A percentile compares a stretch with the other conserved stretches of the same genome.
These are phyloP conservation scores for Alaudala cheleensis DNA, from an alignment of 2,113 vertebrate genomes.

Conservation along the genomic window DNA sequence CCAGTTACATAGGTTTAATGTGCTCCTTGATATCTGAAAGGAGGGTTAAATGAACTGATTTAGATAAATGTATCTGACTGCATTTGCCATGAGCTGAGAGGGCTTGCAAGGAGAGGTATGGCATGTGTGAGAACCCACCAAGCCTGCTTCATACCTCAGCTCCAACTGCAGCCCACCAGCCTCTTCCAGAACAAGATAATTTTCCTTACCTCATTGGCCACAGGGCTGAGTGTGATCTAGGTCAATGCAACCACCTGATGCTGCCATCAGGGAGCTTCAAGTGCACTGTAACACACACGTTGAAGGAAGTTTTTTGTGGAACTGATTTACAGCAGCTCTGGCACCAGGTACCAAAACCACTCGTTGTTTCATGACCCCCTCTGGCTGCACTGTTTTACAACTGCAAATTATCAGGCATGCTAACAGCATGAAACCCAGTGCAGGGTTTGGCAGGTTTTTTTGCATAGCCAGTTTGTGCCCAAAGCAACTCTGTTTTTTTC, in stretches of 20 bases:
- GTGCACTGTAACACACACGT: accelerated
- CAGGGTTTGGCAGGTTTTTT: background rate
- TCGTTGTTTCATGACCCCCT: accelerated
- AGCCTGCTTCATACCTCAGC: background rate
- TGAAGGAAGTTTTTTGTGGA: background rate
- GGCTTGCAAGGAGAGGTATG: background rate
- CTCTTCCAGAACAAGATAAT: background rate
- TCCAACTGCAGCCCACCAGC: background rate
- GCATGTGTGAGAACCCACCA: background rate
- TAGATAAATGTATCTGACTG: background rate
- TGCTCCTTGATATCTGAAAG: background rate
- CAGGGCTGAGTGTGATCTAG: accelerated
- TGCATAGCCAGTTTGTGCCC: background rate
- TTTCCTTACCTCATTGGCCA: background rate
- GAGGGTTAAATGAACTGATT: background rate
- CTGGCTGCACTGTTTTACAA: background rate
- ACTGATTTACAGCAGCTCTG: background rate
- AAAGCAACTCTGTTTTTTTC: background rate
- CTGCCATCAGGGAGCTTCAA: background rate
- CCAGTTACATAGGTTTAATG: background rate
- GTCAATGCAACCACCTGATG: background rate
- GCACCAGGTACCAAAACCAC: background rate
- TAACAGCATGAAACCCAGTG: background rate
- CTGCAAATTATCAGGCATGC: background rate
- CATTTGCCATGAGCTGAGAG: background rate